These are phyloP conservation scores for Pseudomyrmex pallidus DNA, from an alignment of 1,140 invertebrate genomes.

Conservation along the genomic window DNA sequence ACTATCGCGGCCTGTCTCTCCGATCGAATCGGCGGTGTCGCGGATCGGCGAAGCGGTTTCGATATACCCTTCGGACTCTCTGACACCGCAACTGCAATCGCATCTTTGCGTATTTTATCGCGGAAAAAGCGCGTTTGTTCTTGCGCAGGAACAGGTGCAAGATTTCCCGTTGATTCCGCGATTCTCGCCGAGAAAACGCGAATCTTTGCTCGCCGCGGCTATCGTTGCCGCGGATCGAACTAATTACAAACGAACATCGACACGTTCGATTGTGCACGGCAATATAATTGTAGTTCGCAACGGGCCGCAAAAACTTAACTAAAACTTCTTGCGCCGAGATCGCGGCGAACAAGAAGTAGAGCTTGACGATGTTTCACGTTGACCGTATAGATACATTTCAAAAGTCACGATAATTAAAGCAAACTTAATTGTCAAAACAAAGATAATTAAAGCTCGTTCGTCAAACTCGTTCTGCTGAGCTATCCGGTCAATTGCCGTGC, in stretches of 20 bases:
- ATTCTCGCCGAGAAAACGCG: slow-evolving; percentile 15
- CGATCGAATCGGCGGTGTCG: slow-evolving; percentile 50
- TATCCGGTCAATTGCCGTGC: slow-evolving; percentile 8
- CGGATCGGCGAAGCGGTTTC: slow-evolving; percentile 38
- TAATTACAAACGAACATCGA: slow-evolving; percentile 28
- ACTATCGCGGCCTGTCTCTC: slow-evolving; percentile 50
- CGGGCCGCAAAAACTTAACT: background rate
- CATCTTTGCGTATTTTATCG: slow-evolving; percentile 60
- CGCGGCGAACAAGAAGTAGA: slow-evolving; percentile 27
- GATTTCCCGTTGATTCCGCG: slow-evolving; percentile 43
- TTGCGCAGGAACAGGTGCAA: slow-evolving; percentile 53
- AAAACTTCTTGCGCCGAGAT: background rate
- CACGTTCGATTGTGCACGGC: slow-evolving; percentile 1
- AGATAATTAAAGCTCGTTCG: slow-evolving; percentile 1
- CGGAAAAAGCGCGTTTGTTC: slow-evolving; percentile 62
- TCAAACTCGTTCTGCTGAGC: background rate
- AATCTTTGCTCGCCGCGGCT: slow-evolving; percentile 20
- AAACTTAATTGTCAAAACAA: slow-evolving; percentile 29
- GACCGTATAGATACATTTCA: background rate
- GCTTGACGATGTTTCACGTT: slow-evolving; percentile 18
- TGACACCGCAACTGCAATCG: background rate
- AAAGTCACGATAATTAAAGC: slow-evolving; percentile 15
- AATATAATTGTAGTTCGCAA: background rate
- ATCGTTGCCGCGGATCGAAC: slow-evolving; percentile 16
- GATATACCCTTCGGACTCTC: background rate